These are phyloP conservation scores for Sternarchorhynchus goeldii DNA, from an alignment of 2,797 vertebrate genomes.

Conservation along the genomic window DNA sequence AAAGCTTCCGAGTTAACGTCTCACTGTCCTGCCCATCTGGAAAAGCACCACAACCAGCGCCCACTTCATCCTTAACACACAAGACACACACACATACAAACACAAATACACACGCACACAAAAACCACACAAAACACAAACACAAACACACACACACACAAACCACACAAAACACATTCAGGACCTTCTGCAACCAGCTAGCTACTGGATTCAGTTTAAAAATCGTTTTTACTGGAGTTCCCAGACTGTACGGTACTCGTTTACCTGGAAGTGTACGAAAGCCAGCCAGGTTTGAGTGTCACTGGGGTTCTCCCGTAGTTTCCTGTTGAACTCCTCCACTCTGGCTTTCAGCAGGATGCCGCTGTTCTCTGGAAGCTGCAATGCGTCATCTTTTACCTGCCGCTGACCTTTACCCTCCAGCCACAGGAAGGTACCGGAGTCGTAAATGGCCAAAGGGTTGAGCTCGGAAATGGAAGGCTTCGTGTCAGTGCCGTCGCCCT, in stretches of 20 bases:
- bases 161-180: neutral
- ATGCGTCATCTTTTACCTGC: constrained; percentile 57
- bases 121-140: neutral
- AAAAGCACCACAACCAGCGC: constrained; percentile 64
- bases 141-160: neutral
- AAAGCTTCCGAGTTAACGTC: constrained; percentile 74
- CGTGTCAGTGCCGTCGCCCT: constrained; percentile 50
- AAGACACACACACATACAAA: constrained; percentile 13
- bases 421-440: constrained; percentile 85
- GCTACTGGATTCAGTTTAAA: too few species aligned
- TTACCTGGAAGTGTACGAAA: constrained; percentile 91
- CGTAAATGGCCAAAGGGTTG: constrained; percentile 91
- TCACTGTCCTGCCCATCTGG: constrained; percentile 67
- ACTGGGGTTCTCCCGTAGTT: constrained; percentile 84
- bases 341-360: constrained; percentile 56
- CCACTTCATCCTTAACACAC: constrained; percentile 81
- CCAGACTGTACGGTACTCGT: neutral
- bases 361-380: constrained; percentile 37
- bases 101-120: neutral
- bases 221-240: too few species aligned
- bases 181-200: too few species aligned
- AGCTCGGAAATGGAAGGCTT: constrained; percentile 59
- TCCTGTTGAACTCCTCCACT: constrained; percentile 90
- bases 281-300: constrained; percentile 87
- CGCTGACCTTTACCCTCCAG: constrained; percentile 83